Evolutionary conservation across 1,140 invertebrate species (phyloP), one percentile per base, ranked within the genome.

Genomic region (Penaeus chinensis): DNA sequence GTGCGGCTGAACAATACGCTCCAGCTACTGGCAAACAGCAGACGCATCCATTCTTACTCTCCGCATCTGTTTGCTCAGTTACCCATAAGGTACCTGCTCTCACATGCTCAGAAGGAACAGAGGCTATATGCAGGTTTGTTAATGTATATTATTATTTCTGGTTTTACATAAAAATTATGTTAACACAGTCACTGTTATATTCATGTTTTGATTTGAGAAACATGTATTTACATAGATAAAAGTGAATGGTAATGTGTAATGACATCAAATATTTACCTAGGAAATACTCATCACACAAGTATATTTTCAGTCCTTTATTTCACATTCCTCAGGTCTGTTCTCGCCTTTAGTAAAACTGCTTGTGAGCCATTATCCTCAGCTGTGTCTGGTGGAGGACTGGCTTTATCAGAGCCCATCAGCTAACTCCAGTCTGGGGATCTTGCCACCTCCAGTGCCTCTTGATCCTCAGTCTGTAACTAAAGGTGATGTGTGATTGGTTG

Each of bases 361-460:
- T 54, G 96, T 97, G 0, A 98, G 96, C 18, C 98, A 99, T 92
- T 99, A 98, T 93, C 98, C 98, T 7, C 98, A 99, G 92, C 92
- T 99, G 24, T 98, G 97, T 89, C 93, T 99, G 61, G 97, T 99
- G 7, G 96, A 98, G 91, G 98, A 99, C 92, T 99, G 98, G 98
- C 94, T 99, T 91, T 90, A 89, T 66, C 84, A 85, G 60, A 80
- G 84, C 74, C 82, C 90, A 74, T 84, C 87, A 37, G 74, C 84
- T 42, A 82, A 87, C 47, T 88, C 90, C 42, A 66, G 83, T 22
- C 78, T 87, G 82, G 90, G 78, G n/a, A 84, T 87, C 20, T 78
- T 89, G 22, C 76, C 83, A 20, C 89, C 85, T 19, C 79, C 42
- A 20, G 77, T 89, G 19, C 87, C 88, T 13, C 82, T 90, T 37